These are phyloP conservation scores for Nomada hirtipes DNA, from an alignment of 2,888 invertebrate genomes.

Conservation along the genomic window DNA sequence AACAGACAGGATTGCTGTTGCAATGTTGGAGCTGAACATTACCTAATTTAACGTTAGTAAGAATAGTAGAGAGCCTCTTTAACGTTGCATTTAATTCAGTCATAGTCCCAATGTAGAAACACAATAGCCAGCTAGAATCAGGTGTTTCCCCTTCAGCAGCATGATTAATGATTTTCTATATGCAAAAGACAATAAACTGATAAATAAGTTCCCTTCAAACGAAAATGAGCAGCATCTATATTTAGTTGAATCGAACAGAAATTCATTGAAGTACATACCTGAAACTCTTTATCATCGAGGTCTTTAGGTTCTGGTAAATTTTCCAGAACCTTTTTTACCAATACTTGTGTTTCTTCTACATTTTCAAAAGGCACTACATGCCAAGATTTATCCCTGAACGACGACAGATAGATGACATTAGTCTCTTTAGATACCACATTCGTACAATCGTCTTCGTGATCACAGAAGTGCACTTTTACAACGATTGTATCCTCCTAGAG, in stretches of 20 bases:
- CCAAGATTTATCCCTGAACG: conserved; percentile 75
- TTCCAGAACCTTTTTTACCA: conserved; percentile 86
- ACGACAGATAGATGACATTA: conserved; percentile 75
- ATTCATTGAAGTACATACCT: conserved; percentile 84
- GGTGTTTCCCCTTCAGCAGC: conserved; percentile 25
- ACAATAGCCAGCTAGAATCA: conserved; percentile 85
- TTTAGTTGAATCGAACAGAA: background rate
- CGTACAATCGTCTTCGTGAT: conserved; percentile 62
- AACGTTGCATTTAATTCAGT: conserved; percentile 86
- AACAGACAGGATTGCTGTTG: background rate
- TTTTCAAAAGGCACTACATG: conserved; percentile 77
- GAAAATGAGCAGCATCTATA: background rate
- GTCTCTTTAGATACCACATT: conserved; percentile 64
- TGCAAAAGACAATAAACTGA: conserved; percentile 13
- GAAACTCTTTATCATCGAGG: conserved; percentile 86
- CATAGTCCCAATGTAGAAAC: conserved; percentile 86
- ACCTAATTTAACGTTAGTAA: conserved; percentile 86
- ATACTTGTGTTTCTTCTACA: conserved; percentile 85
- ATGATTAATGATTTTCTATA: conserved; percentile 46
- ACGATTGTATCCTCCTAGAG: conserved; percentile 76
- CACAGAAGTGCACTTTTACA: conserved; percentile 70
- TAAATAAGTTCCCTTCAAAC: background rate
- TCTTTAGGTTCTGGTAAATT: conserved; percentile 87
- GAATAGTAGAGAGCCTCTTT: conserved; percentile 87
- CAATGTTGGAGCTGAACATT: conserved; percentile 36